Base-by-base conservation (phyloP, 2,888 invertebrate genomes). In the Lagria hirta region DNA sequence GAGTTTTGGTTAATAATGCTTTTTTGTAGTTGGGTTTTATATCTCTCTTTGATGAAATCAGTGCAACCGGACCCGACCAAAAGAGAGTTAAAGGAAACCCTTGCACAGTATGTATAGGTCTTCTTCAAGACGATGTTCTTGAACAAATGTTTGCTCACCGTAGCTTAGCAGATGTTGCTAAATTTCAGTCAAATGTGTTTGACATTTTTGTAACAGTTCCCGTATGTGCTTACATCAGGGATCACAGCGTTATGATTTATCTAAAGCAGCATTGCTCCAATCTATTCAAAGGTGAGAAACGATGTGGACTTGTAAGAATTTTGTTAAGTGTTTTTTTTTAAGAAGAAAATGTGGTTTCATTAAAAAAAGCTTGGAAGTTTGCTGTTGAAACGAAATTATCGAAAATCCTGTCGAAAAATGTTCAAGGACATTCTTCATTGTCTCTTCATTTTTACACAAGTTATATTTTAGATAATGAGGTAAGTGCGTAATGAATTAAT, bases 221-320 rank as follows among this genome's bases (percentile, higher is more conserved):
- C 2, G 14, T 12, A n/a, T 38, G 38, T 4, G 17, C 30, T 29
- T 10, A 17, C 5, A 3, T 30, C 11, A 21, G 38, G 13, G 30
- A 38, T 23, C 29, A 38, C 13, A 38, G 38, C 23, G 30, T 38
- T 29, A 29, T 30, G 23, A 5, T 38, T 8, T 6, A 38, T 17
- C 23, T 38, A 13, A 29, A 38, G 16, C 5, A 11, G 2, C n/a
- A 4, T 4, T 38, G 22, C 10, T 23, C 22, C 10, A 21, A 23
- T 20, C 2, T 4, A 5, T 38, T 38, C 13, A 15, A 38, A 17
- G 23, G 29, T 38, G 10, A n/a, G n/a, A n/a, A n/a, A n/a, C n/a
- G n/a, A n/a, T n/a, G n/a, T n/a, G n/a, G n/a, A n/a, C n/a, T n/a
- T 16, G 36, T 26, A 7, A 13, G n/a, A 23, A 23, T 23, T 11